Evolutionary conservation across 2,797 vertebrate genomes (phyloP).

Genomic region (Enteromius unitaeniatus): DNA sequence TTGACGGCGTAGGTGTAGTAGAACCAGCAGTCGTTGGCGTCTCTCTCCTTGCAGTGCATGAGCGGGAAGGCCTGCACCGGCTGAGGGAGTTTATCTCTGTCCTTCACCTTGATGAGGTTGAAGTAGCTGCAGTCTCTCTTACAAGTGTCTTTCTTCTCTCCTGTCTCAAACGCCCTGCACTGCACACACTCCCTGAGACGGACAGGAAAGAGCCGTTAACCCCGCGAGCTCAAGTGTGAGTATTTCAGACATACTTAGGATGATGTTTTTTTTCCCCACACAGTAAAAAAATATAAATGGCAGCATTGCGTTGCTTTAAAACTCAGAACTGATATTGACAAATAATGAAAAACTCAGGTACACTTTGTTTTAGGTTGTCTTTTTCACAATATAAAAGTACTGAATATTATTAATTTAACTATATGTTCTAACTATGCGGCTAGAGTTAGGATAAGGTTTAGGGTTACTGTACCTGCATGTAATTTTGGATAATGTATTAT

Average conservation of each 20-base stretch:
- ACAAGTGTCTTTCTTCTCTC: conserved; percentile 90
- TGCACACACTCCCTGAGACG: conserved; percentile 90
- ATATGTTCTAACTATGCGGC: no score
- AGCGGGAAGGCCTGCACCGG: conserved; percentile 84
- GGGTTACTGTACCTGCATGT: no score
- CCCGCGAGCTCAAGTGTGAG: not conserved
- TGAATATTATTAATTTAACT: no score
- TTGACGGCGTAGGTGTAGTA: conserved; percentile 92
- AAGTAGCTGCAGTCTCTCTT: conserved; percentile 84
- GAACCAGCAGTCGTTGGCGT: conserved; percentile 98
- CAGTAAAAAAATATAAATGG: not conserved
- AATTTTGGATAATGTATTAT: no score
- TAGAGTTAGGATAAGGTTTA: no score
- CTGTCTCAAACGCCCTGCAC: conserved; percentile 88
- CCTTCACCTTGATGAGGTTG: conserved; percentile 82
- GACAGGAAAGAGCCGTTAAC: not conserved
- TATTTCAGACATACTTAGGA: not conserved
- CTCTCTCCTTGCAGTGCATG: conserved; percentile 94
- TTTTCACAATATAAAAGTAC: no score
- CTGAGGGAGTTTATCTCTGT: conserved; percentile 85
- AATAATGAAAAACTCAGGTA: no score
- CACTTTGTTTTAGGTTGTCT: no score
- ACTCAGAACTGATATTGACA: not conserved
- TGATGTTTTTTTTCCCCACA: not conserved
- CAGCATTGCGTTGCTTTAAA: no score